Evolutionary conservation across 2,888 invertebrate species (phyloP).

Genomic region (Schrankia costaestrigalis): DNA sequence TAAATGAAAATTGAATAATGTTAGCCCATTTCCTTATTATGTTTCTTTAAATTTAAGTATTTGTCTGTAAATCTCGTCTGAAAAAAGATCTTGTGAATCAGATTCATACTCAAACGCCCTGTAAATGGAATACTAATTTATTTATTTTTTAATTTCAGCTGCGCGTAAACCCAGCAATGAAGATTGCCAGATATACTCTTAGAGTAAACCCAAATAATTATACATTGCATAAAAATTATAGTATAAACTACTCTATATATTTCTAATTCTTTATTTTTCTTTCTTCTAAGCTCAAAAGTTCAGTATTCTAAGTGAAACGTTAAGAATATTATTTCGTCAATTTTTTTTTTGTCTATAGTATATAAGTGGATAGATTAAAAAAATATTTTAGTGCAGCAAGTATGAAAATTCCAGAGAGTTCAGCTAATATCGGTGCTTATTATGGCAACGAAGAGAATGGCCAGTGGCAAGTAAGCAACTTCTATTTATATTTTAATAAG

Average conservation of each 20-base stretch:
- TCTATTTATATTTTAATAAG: not conserved
- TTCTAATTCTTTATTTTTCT: slow-evolving; percentile 15
- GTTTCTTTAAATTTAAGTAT: no score
- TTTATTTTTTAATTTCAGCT: slow-evolving; percentile 38
- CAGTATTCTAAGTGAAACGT: slow-evolving; percentile 17
- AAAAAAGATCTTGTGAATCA: no score
- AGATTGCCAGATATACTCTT: slow-evolving; percentile 43
- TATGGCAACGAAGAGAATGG: slow-evolving; percentile 72
- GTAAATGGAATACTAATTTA: not conserved
- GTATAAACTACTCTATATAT: slow-evolving; percentile 17
- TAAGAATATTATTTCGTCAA: slow-evolving; percentile 17
- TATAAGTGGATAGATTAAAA: slow-evolving; percentile 36
- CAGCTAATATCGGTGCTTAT: slow-evolving; percentile 68
- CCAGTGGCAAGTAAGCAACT: slow-evolving; percentile 66
- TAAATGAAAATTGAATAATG: no score
- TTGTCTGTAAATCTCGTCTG: no score
- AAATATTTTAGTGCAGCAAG: slow-evolving; percentile 38
- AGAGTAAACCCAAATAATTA: slow-evolving; percentile 38
- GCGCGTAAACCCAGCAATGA: slow-evolving; percentile 61
- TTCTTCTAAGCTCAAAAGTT: slow-evolving; percentile 18
- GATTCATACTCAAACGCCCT: no score
- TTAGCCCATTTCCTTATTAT: no score
- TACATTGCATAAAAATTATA: slow-evolving; percentile 41
- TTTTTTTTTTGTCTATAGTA: slow-evolving; percentile 26
- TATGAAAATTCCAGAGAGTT: slow-evolving; percentile 75